Evolutionary conservation across 1,140 invertebrate genomes (phyloP).

Genomic region (Helicoverpa zea): DNA sequence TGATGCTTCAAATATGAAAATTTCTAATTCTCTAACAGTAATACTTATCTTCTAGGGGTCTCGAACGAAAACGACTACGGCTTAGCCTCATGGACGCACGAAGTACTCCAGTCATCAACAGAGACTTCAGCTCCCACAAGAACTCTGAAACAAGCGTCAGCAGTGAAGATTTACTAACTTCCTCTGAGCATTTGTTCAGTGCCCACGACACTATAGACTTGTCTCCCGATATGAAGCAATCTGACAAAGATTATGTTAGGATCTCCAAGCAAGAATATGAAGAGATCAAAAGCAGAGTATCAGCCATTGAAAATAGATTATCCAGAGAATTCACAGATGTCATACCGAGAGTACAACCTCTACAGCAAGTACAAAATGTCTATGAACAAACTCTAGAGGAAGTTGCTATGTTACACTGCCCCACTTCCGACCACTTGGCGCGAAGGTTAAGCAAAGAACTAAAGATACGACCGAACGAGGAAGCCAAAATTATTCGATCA

Average conservation of each 20-base stretch:
- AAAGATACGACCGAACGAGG: conserved; percentile 90
- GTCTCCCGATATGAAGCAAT: conserved; percentile 78
- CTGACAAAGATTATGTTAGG: conserved; percentile 88
- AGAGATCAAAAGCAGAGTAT: conserved; percentile 91
- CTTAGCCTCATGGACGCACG: conserved; percentile 80
- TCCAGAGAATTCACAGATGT: conserved; percentile 90
- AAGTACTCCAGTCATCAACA: conserved; percentile 72
- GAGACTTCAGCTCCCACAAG: conserved; percentile 74
- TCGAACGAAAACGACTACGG: conserved; percentile 81
- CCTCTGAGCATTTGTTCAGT: conserved; percentile 81
- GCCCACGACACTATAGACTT: conserved; percentile 80
- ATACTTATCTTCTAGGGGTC: conserved; percentile 70
- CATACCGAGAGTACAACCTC: conserved; percentile 77
- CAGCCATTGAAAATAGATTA: conserved; percentile 90
- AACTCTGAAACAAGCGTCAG: conserved; percentile 80
- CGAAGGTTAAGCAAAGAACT: conserved; percentile 90
- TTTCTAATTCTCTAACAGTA: background rate
- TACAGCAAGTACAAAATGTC: conserved; percentile 89
- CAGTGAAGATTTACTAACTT: conserved; percentile 80
- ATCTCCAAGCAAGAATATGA: conserved; percentile 92
- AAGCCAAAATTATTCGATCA: conserved; percentile 91
- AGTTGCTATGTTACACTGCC: conserved; percentile 87
- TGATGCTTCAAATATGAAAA: no score
- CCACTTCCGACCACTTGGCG: conserved; percentile 90
- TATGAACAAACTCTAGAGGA: conserved; percentile 92